Conservation (phyloP, 1,140 invertebrate species). For the Aethina tumida region DNA sequence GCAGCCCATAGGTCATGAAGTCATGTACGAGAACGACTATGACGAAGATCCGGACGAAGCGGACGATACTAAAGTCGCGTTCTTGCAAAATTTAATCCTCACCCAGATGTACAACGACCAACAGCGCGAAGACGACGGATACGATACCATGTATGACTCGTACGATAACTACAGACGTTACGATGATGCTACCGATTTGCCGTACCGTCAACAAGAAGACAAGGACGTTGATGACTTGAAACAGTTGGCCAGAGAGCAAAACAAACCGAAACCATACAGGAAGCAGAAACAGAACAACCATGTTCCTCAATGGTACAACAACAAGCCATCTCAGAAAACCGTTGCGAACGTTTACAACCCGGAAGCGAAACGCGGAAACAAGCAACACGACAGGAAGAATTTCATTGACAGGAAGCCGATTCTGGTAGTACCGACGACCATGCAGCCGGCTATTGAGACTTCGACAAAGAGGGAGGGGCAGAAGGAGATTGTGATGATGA, state of each 20-base stretch:
- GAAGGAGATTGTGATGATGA: slow-evolving; percentile 49
- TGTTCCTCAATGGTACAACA: slow-evolving; percentile 23
- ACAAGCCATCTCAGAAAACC: slow-evolving; percentile 3
- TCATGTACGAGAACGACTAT: slow-evolving; percentile 45
- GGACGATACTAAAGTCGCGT: slow-evolving; percentile 49
- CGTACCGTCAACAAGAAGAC: slow-evolving; percentile 37
- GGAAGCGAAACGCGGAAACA: slow-evolving; percentile 15
- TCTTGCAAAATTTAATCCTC: slow-evolving; percentile 50
- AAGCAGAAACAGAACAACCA: slow-evolving; percentile 13
- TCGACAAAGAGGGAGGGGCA: slow-evolving; percentile 37
- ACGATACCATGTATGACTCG: slow-evolving; percentile 22
- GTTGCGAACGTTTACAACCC: slow-evolving; percentile 1
- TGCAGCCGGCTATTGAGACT: slow-evolving; percentile 15
- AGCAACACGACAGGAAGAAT: slow-evolving; percentile 4
- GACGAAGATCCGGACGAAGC: slow-evolving; percentile 25
- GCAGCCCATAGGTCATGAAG: slow-evolving; percentile 51
- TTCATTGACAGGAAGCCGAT: slow-evolving; percentile 22
- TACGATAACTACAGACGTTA: slow-evolving; percentile 32
- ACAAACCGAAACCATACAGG: slow-evolving; percentile 11
- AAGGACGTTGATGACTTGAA: slow-evolving; percentile 51
- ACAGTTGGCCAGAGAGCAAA: slow-evolving; percentile 39
- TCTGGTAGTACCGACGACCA: slow-evolving; percentile 14
- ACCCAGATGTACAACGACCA: slow-evolving; percentile 51
- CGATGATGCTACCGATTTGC: slow-evolving; percentile 31
- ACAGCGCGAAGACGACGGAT: slow-evolving; percentile 34